Percentiles rank a stretch among this genome's conserved stretches.
Conservation (phyloP, 2,797 vertebrate genomes). For the Emydoidea blandingii region DNA sequence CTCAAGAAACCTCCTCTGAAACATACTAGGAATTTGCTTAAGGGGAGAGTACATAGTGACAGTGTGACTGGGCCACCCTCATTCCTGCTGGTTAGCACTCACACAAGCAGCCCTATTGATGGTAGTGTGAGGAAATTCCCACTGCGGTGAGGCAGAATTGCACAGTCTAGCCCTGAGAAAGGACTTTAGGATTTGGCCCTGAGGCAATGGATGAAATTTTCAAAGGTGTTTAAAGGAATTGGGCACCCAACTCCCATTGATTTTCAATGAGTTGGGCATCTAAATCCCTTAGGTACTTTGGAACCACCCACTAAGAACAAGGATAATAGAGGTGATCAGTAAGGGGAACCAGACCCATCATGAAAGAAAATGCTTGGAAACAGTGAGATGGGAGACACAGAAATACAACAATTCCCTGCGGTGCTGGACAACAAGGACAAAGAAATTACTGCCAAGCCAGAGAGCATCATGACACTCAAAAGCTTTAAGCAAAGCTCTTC, state of each 20-base stretch:
- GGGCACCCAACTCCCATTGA: not conserved
- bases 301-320: not conserved
- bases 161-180: not conserved
- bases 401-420: not conserved
- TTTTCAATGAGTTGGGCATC: not conserved
- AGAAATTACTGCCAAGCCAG: not conserved
- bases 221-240: not conserved
- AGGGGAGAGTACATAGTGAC: not conserved
- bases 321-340: not conserved
- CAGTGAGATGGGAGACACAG: conserved; percentile 52
- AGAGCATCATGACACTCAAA: not conserved
- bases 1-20: not conserved
- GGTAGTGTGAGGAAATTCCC: not conserved
- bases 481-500: not conserved
- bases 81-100: not conserved
- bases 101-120: not conserved
- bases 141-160: not conserved
- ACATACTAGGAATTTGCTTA: not conserved
- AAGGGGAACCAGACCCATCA: not conserved
- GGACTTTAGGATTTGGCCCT: not conserved
- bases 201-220: not conserved
- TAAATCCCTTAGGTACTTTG: not conserved
- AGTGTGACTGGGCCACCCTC: not conserved
- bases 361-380: conserved; percentile 51
- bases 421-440: not conserved